Percentiles rank a stretch among this genome's conserved stretches.
Conservation (phyloP, 2,113 vertebrate species). For the Hypomesus transpacificus region DNA sequence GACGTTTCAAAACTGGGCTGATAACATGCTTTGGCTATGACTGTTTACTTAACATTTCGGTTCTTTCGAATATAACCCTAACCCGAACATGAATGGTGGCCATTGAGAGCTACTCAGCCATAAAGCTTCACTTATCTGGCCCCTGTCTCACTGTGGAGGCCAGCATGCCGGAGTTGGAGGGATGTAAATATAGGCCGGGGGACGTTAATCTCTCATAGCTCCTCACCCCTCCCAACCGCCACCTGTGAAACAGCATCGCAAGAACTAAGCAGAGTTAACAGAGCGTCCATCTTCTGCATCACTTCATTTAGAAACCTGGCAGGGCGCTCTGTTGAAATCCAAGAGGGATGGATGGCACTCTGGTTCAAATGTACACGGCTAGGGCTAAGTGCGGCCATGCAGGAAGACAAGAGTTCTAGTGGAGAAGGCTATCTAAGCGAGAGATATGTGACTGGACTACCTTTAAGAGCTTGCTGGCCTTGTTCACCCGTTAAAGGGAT, state of each 20-base stretch:
- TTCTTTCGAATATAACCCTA: too few relatives aligned
- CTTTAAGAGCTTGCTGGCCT: constrained; percentile 20
- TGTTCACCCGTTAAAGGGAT: constrained; percentile 47
- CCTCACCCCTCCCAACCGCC: constrained; percentile 9
- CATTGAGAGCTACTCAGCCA: too few relatives aligned
- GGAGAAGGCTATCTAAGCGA: too few relatives aligned
- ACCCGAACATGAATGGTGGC: too few relatives aligned
- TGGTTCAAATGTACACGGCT: neutral
- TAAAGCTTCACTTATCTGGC: too few relatives aligned
- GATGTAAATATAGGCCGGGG: constrained; percentile 46
- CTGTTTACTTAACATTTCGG: too few relatives aligned
- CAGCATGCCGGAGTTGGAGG: constrained; percentile 3
- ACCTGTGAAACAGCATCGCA: constrained; percentile 22
- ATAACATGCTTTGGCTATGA: too few relatives aligned
- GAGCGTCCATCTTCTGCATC: constrained; percentile 28
- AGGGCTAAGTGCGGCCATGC: too few relatives aligned
- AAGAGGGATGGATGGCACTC: constrained; percentile 15
- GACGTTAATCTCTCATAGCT: constrained; percentile 20
- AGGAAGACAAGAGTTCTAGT: too few relatives aligned
- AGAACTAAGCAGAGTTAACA: constrained; percentile 15
- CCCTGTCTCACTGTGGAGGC: too few relatives aligned
- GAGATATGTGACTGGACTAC: neutral
- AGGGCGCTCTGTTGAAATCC: constrained; percentile 25
- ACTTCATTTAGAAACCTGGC: constrained; percentile 37
- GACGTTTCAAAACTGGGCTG: too few relatives aligned